Evolutionary conservation across 2,888 invertebrate species (phyloP).

Genomic region (Cryptophagus acutangulus): DNA sequence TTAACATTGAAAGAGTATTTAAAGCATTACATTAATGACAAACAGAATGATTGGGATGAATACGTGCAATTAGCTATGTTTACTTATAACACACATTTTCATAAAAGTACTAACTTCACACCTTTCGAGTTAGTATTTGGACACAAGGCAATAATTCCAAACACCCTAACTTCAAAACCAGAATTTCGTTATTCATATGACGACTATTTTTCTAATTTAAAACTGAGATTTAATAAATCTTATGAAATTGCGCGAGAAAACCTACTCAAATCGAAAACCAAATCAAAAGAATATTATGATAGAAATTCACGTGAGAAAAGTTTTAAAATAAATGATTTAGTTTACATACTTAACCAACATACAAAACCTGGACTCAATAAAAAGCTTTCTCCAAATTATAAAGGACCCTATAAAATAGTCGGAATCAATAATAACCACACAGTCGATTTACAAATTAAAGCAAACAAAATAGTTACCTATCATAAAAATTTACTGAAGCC

Average conservation of each 20-base stretch:
- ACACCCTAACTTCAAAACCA: conserved; percentile 20
- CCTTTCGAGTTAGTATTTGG: conserved; percentile 41
- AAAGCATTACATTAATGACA: conserved; percentile 31
- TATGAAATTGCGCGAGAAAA: conserved; percentile 24
- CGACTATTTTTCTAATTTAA: conserved; percentile 24
- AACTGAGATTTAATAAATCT: conserved; percentile 26
- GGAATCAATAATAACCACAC: conserved; percentile 7
- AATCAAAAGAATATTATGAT: conserved; percentile 29
- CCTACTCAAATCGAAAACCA: conserved; percentile 27
- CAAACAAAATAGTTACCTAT: conserved; percentile 8
- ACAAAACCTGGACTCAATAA: conserved; percentile 9
- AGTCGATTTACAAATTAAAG: conserved; percentile 1
- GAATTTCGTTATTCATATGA: conserved; percentile 24
- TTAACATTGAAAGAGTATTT: conserved; percentile 33
- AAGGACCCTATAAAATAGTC: conserved; percentile 15
- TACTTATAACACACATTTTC: conserved; percentile 33
- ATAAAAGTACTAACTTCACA: conserved; percentile 34
- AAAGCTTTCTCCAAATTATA: conserved; percentile 18
- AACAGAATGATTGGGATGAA: conserved; percentile 34
- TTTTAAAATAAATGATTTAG: conserved; percentile 13
- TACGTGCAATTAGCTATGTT: conserved; percentile 33
- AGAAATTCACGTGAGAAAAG: conserved; percentile 11
- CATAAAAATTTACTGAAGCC: too few species aligned
- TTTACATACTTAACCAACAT: conserved; percentile 12
- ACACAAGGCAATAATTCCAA: conserved; percentile 32